A percentile compares a stretch with the other conserved stretches of the same genome.
Conservation (phyloP, 2,888 invertebrate species). For the Nebria brevicollis region DNA sequence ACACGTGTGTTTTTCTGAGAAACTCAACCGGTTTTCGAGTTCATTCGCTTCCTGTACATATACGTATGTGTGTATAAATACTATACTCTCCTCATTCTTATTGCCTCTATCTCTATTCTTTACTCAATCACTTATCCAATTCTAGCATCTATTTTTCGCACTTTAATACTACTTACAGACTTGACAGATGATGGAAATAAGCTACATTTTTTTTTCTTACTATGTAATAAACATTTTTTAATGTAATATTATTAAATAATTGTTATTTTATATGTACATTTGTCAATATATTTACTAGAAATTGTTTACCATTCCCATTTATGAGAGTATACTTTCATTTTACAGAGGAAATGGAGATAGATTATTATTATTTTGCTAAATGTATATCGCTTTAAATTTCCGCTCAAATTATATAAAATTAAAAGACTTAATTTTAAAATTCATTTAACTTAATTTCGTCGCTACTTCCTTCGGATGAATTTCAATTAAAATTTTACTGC, state of each 20-base stretch:
- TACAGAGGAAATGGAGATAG: neutral
- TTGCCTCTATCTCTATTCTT: neutral
- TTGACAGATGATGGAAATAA: neutral
- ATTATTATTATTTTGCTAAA: neutral
- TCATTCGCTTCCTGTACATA: constrained; percentile 18
- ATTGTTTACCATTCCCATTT: neutral
- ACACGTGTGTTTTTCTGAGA: constrained; percentile 41
- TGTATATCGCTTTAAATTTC: neutral
- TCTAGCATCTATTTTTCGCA: neutral
- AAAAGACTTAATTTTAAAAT: neutral
- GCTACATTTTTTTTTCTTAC: no score
- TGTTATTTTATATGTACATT: no score
- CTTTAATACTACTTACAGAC: neutral
- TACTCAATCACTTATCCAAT: constrained; percentile 1
- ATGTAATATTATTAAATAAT: no score
- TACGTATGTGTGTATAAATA: neutral
- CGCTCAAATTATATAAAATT: neutral
- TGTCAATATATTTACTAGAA: no score
- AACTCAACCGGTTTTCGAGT: constrained; percentile 30
- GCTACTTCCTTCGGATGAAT: neutral
- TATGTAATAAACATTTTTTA: no score
- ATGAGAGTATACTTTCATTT: neutral
- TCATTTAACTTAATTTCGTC: neutral
- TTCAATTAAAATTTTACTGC: neutral
- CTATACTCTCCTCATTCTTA: neutral